Evolutionary conservation across 2,888 invertebrate genomes (phyloP), one percentile per base, ranked within the genome.

Genomic region (Tenthredo scrophulariae): DNA sequence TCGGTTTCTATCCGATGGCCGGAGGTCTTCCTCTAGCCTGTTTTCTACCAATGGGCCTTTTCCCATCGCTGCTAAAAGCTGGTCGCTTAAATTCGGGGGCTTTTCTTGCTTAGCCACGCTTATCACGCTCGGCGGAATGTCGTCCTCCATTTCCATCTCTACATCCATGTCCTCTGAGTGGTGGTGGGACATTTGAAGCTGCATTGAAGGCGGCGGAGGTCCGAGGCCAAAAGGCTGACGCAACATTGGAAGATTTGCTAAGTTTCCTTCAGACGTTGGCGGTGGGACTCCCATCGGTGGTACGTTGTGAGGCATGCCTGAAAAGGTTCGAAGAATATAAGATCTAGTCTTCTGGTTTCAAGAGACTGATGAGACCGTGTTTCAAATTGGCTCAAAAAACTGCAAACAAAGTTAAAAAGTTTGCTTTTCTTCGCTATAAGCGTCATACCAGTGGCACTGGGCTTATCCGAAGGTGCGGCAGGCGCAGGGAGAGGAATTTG

Each of bases 81-180:
- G 94, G 84, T 95, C 94, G 85, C 93, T 94, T 33, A 93, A 88
- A 87, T 93, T 92, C 58, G 90, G 88, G 85, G 89, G 84, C 87
- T 91, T 87, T 83, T 88, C 82, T 40, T 85, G 86, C 87, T 88
- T 87, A 84, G 84, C 9, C 6, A 88, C 87, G 62, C 58, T 86
- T 65, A 13, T 88, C 40, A 89, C 85, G 22, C 85, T 92, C 74
- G 88, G 90, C 1, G 92, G 91, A 91, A 92, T 92, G 70, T 90
- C 90, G 50, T 92, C 92, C n/a, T 94, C 96, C 87, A 96, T 96
- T 92, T 94, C 96, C 87, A 96, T 96, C 92, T 97, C 97, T 67
- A 97, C 95, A 88, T 97, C 97, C 97, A 97, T 97, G 84, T 96
- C 96, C 90, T 97, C 97, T 84, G 96, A 96, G 79, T 94, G 93